phyloP scores from a whole-genome alignment of 2,888 invertebrate genomes.

The Lasius fuliginosus region DNA sequence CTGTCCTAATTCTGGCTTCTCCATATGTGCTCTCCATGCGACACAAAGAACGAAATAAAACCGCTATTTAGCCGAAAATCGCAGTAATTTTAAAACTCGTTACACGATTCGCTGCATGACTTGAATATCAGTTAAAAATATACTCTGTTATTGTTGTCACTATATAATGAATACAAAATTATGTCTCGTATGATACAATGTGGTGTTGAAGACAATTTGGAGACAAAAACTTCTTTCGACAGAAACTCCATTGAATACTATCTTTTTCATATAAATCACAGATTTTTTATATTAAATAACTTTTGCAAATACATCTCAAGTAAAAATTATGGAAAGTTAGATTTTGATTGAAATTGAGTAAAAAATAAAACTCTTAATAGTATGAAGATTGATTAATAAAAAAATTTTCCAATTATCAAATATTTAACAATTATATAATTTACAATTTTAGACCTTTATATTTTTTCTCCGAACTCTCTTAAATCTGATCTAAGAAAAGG shows the following conservation, averaged over 20 bases:
- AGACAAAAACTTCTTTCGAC: background rate
- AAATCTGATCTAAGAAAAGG: background rate
- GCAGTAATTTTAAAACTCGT: constrained; percentile 18
- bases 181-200: background rate
- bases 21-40: constrained; percentile 41
- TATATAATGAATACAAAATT: background rate
- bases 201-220: background rate
- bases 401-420: background rate
- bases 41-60: constrained; percentile 29
- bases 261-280: background rate
- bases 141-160: background rate
- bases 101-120: background rate
- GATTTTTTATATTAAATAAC: background rate
- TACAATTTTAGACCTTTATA: too few relatives aligned
- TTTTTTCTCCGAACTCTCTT: background rate
- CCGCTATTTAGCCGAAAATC: constrained; percentile 37
- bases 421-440: background rate
- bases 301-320: background rate
- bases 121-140: background rate
- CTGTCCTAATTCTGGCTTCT: constrained; percentile 67
- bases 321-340: background rate
- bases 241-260: background rate
- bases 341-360: background rate
- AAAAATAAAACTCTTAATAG: background rate
- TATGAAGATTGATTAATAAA: background rate